These are phyloP conservation scores for Hydractinia echinata DNA, from an alignment of 30 jellyfish, hydroid and myxozoan species.

Conservation along the genomic window DNA sequence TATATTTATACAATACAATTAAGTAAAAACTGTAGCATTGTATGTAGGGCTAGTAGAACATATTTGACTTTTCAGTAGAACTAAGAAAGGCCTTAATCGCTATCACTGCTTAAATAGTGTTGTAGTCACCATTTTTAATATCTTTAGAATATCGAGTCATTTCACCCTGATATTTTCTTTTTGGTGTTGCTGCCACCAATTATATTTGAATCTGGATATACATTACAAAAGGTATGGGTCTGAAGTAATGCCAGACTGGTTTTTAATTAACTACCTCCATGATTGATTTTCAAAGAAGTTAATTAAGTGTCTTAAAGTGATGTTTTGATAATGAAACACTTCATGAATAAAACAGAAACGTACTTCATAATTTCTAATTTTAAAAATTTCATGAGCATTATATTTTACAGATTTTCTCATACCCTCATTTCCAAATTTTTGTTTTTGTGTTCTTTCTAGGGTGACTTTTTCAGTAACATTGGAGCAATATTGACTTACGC, in stretches of 20 bases:
- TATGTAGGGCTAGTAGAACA: no score
- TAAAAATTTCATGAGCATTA: neutral
- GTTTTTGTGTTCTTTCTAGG: conserved; percentile 33
- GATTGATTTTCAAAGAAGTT: no score
- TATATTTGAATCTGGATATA: conserved; percentile 86
- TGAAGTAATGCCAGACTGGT: no score
- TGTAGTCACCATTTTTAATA: neutral
- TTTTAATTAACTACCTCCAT: no score
- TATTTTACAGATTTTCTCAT: neutral
- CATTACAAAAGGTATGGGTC: conserved; percentile 69
- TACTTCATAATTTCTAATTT: neutral
- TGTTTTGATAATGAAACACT: no score
- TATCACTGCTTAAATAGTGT: neutral
- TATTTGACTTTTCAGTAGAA: neutral
- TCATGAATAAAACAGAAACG: no score
- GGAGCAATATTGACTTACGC: conserved; percentile 89
- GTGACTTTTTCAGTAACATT: conserved; percentile 93
- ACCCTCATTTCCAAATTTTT: neutral
- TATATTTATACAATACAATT: no score
- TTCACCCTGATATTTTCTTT: conserved; percentile 90
- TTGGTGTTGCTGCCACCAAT: conserved; percentile 86
- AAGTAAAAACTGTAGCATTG: no score
- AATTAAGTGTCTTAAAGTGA: no score
- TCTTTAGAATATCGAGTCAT: conserved; percentile 54
- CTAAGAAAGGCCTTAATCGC: neutral